Evolutionary conservation across 2,888 invertebrate species (phyloP).

Genomic region (Sphaeridia pumilis): DNA sequence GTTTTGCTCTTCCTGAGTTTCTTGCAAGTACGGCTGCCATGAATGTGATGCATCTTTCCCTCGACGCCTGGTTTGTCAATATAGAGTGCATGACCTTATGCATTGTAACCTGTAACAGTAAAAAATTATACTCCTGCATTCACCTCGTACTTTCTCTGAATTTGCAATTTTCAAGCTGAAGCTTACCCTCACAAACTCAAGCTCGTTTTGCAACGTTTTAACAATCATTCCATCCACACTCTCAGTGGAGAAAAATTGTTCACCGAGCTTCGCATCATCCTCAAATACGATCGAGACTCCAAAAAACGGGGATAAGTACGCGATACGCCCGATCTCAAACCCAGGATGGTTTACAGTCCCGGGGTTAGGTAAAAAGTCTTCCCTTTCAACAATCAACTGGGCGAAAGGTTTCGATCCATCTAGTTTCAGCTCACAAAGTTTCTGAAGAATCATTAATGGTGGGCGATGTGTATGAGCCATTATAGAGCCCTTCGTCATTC

Average conservation of each 20-base stretch:
- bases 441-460: constrained; percentile 60
- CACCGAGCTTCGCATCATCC: constrained; percentile 79
- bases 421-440: constrained; percentile 67
- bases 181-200: constrained; percentile 59
- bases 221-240: constrained; percentile 54
- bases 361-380: constrained; percentile 60
- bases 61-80: constrained; percentile 65
- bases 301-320: constrained; percentile 84
- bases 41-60: constrained; percentile 67
- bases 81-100: constrained; percentile 74
- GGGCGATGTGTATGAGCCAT: constrained; percentile 54
- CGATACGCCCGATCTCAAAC: constrained; percentile 70
- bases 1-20: constrained; percentile 78
- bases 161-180: not conserved
- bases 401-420: constrained; percentile 64
- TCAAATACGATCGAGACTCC: constrained; percentile 85
- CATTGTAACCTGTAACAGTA: constrained; percentile 47
- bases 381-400: constrained; percentile 50
- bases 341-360: constrained; percentile 58
- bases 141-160: not conserved
- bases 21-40: constrained; percentile 61
- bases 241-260: constrained; percentile 53
- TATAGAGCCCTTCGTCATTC: constrained; percentile 56
- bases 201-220: constrained; percentile 60
- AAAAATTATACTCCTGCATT: constrained; percentile 7